These are phyloP conservation scores for Aptenodytes patagonicus DNA, from an alignment of 2,113 vertebrate genomes.

Conservation along the genomic window DNA sequence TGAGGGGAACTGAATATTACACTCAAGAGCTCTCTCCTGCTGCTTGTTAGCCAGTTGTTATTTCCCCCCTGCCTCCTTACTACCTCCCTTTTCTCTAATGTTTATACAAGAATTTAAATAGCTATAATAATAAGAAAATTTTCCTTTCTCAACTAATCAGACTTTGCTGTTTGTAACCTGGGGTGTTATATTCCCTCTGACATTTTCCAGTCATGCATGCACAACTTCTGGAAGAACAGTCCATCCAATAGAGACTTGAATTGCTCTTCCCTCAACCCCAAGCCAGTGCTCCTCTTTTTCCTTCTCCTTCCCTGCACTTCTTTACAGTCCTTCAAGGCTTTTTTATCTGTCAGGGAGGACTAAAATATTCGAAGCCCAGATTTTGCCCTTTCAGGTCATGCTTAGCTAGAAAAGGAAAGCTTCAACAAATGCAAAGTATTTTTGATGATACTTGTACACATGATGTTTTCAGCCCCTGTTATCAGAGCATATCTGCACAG, in stretches of 20 bases:
- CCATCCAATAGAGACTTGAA: background rate
- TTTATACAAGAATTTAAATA: background rate
- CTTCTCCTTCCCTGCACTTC: background rate
- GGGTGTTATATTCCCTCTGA: background rate
- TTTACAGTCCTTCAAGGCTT: background rate
- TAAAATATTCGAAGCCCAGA: background rate
- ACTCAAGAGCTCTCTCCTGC: background rate
- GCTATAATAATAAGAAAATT: background rate
- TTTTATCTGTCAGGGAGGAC: background rate
- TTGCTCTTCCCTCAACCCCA: background rate
- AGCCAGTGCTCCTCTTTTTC: background rate
- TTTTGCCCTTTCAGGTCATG: background rate
- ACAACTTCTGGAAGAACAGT: background rate
- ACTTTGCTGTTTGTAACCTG: background rate
- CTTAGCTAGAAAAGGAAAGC: background rate
- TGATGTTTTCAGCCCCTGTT: background rate
- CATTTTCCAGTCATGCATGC: background rate
- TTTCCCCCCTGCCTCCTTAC: background rate
- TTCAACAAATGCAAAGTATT: background rate
- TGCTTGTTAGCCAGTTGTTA: background rate
- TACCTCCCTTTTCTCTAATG: background rate
- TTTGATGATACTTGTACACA: background rate
- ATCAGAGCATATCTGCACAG: background rate
- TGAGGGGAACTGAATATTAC: background rate
- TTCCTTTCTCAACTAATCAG: background rate